Evolutionary conservation across 2,888 invertebrate species (phyloP).

Genomic region (Caenorhabditis plicata): DNA sequence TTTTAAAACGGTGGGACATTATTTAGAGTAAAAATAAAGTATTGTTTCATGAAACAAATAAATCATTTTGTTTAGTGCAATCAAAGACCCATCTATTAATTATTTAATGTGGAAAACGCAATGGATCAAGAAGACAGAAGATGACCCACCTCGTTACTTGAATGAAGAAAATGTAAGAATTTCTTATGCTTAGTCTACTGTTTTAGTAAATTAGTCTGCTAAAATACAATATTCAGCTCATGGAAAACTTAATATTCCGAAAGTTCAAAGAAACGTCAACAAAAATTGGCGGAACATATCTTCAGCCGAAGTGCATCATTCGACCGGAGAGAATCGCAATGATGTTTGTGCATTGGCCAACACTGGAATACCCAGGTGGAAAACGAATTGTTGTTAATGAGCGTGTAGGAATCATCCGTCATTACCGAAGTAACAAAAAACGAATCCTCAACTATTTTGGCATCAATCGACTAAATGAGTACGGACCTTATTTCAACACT

Average conservation of each 20-base stretch:
- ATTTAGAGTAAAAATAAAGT: too few relatives aligned
- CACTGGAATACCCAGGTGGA: conserved; percentile 2
- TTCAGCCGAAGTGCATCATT: conserved; percentile 11
- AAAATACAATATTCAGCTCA: conserved; percentile 5
- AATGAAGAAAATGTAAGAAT: too few relatives aligned
- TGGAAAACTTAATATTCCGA: conserved; percentile 4
- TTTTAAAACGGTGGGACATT: too few relatives aligned
- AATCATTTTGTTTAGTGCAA: conserved; percentile 4
- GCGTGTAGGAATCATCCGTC: conserved; percentile 6
- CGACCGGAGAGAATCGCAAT: conserved; percentile 9
- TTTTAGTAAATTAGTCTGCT: too few relatives aligned
- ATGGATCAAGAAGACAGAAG: conserved; percentile 10
- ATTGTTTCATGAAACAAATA: conserved; percentile 1
- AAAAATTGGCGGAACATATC: neutral
- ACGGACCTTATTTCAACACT: too few relatives aligned
- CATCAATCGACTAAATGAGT: too few relatives aligned
- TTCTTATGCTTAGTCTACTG: too few relatives aligned
- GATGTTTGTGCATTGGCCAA: conserved; percentile 4
- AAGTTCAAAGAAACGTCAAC: conserved; percentile 8
- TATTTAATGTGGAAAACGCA: conserved; percentile 10
- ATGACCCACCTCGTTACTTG: conserved; percentile 3
- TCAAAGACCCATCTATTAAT: conserved; percentile 7
- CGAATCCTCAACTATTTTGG: too few relatives aligned
- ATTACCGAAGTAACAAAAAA: neutral
- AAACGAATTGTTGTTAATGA: neutral